Evolutionary conservation across 2,113 vertebrate species (phyloP).

Genomic region (Eurypyga helias): DNA sequence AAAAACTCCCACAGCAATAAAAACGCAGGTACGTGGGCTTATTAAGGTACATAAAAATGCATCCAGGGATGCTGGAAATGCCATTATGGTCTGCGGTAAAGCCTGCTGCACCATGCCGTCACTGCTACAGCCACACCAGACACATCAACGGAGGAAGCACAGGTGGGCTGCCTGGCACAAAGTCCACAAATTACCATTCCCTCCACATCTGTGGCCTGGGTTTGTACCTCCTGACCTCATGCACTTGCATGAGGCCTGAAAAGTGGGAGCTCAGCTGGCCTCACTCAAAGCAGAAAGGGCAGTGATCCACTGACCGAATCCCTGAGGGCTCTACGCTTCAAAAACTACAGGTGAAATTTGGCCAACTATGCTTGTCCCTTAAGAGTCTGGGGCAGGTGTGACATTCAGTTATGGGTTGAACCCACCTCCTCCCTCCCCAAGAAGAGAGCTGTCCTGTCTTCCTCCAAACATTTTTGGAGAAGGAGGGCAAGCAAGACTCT

Average conservation of each 20-base stretch:
- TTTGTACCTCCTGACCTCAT: fast-evolving
- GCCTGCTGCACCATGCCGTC: neutral
- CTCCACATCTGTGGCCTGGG: neutral
- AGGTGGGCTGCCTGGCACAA: neutral
- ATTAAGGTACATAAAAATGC: neutral
- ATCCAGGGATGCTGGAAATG: neutral
- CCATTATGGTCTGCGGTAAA: neutral
- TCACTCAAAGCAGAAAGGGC: neutral
- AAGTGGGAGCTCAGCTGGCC: neutral
- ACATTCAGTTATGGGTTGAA: neutral
- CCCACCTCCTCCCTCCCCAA: neutral
- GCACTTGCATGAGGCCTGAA: neutral
- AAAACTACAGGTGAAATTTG: neutral
- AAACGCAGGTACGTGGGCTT: neutral
- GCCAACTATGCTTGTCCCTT: neutral
- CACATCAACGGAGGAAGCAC: neutral
- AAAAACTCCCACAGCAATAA: neutral
- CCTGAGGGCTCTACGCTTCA: neutral
- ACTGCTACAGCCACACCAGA: neutral
- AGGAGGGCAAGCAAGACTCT: neutral
- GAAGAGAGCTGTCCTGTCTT: neutral
- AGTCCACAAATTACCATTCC: fast-evolving
- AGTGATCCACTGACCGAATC: neutral
- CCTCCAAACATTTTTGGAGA: neutral
- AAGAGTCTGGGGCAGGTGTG: neutral